A percentile compares a stretch with the other conserved stretches of the same genome.
phyloP scores from a whole-genome alignment of 2,888 invertebrate species.

The Caenorhabditis sp. region DNA sequence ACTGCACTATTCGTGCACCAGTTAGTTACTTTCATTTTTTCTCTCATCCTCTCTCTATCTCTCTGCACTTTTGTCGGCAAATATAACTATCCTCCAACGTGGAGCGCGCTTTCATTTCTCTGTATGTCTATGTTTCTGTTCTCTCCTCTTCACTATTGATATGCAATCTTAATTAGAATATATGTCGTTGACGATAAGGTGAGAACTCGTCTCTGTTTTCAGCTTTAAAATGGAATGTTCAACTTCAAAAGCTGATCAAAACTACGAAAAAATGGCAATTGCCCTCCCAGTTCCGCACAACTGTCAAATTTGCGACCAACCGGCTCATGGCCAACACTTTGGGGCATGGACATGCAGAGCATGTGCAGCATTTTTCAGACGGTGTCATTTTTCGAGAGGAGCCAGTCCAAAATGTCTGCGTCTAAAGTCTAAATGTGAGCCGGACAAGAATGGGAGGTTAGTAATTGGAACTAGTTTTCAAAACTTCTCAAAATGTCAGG shows the following conservation, averaged over 20 bases:
- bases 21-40: slow-evolving; percentile 2
- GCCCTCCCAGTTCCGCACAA: background rate
- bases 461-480: background rate
- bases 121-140: slow-evolving; percentile 10
- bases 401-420: background rate
- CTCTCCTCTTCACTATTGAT: background rate
- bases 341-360: slow-evolving; percentile 36
- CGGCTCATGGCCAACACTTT: slow-evolving; percentile 31
- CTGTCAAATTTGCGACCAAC: slow-evolving; percentile 18
- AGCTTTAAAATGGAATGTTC: slow-evolving; percentile 13
- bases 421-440: slow-evolving; percentile 3
- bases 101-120: slow-evolving; percentile 2
- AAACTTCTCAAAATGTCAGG: background rate
- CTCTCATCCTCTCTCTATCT: background rate
- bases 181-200: too few species aligned
- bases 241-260: background rate
- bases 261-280: background rate
- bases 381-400: background rate
- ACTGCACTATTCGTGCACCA: slow-evolving; percentile 9
- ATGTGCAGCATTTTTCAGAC: slow-evolving; percentile 42
- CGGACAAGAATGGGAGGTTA: slow-evolving; percentile 13
- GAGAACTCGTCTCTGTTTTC: background rate
- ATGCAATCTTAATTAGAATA: background rate
- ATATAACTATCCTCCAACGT: background rate
- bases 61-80: slow-evolving; percentile 1